Evolutionary conservation across 2,888 invertebrate genomes (phyloP), one percentile per base, ranked within the genome.

Genomic region (Mongoloraphidia duomilia): DNA sequence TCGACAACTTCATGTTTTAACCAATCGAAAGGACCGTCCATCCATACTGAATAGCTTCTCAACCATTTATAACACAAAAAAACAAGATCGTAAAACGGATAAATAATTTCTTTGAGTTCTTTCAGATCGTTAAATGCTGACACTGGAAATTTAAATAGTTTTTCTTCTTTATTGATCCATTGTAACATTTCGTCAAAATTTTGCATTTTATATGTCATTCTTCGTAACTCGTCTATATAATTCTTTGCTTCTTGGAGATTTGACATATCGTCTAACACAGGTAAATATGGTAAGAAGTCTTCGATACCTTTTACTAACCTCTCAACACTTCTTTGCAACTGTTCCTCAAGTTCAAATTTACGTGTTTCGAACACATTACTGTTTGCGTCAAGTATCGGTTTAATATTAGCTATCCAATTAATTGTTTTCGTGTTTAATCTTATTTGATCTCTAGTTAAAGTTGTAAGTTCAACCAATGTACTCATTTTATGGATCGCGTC

Each of bases 81-180:
- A 56, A 93, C 69, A 3, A 88, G 68, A 38, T 68, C 72, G 47
- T 84, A 77, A 64, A 84, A 86, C 0, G 84, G 84, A 61, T 80
- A 71, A 34, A 85, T 71, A 57, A 76, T 79, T 13, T 76, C 74
- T 60, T 84, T 84, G 38, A 93, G 70, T 58, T 90, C 86, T 53
- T 83, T 83, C 46, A 93, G 75, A 49, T 84, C 84, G 1, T 83
- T 78, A 68, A 88, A 95, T 12, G 68, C 66, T 0, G 85, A 80
- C 44, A 80, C 64, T 2, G 86, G 84, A 61, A 89, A 86, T 61
- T 91, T 89, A 60, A 93, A 86, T 10, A 91, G 77, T 5, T 71
- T 68, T 69, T 95, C 93, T 71, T 95, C 94, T 57, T 82, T 79
- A 66, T 94, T 92, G 46, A 94, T 91, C 90, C 90, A 92, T 6